These are phyloP conservation scores for Stercorarius parasiticus DNA, from an alignment of 2,113 vertebrate species.

Conservation along the genomic window DNA sequence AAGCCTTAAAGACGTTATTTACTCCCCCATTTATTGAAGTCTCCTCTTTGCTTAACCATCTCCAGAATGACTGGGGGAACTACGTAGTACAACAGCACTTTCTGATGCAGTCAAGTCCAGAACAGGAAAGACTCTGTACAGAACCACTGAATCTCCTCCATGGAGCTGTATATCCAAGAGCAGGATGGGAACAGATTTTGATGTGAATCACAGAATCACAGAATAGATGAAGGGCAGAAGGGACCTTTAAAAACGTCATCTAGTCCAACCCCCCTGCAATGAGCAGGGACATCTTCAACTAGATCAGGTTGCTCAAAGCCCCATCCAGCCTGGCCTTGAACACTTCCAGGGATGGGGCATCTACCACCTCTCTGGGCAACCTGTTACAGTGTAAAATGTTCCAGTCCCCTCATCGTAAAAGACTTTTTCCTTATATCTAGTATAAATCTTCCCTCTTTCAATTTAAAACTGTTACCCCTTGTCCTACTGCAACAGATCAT, in stretches of 20 bases:
- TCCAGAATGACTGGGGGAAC: background rate
- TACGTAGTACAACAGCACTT: background rate
- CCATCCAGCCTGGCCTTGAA: background rate
- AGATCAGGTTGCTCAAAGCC: background rate
- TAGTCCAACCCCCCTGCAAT: background rate
- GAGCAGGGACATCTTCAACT: background rate
- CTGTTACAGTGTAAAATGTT: background rate
- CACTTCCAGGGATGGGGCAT: background rate
- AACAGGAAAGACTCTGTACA: background rate
- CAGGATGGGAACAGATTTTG: background rate
- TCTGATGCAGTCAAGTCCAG: background rate
- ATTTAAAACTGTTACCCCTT: background rate
- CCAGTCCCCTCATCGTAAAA: background rate
- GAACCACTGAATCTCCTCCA: background rate
- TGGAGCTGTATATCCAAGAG: background rate
- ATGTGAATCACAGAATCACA: background rate
- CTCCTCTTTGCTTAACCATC: background rate
- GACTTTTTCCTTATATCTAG: background rate
- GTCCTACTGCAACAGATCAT: background rate
- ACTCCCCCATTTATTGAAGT: background rate
- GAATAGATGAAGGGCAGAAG: background rate
- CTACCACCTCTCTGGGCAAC: background rate
- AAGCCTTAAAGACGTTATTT: background rate
- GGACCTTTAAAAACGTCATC: background rate
- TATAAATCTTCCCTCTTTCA: background rate